Conservation (phyloP, 1,140 invertebrate genomes). For the Leptinotarsa texana region DNA sequence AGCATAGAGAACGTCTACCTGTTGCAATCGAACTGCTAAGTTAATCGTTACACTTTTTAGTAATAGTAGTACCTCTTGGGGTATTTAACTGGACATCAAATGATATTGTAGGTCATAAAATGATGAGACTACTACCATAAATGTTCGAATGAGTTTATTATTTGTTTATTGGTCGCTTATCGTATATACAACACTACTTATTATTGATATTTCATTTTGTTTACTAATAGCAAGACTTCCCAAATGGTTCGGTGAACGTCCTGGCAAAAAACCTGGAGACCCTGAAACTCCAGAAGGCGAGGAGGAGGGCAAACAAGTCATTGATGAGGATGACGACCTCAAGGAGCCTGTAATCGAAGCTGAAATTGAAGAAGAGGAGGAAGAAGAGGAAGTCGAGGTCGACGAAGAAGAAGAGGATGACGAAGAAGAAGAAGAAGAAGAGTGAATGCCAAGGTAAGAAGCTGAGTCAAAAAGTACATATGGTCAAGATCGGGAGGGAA, state of each 20-base stretch:
- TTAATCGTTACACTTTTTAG: no score
- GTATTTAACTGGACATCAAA: no score
- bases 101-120: no score
- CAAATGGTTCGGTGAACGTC: conserved; percentile 92
- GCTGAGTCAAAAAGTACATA: background rate
- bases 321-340: conserved; percentile 70
- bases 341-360: conserved; percentile 68
- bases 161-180: no score
- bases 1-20: no score
- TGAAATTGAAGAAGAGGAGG: conserved; percentile 74
- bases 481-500: background rate
- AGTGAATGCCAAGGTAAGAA: conserved; percentile 41
- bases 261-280: conserved; percentile 86
- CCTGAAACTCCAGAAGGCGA: conserved; percentile 86
- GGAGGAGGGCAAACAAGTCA: conserved; percentile 77
- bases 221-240: conserved; percentile 76
- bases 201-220: conserved; percentile 1
- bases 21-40: no score
- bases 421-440: conserved; percentile 74
- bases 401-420: conserved; percentile 68
- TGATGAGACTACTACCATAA: no score
- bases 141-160: no score
- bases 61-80: no score
- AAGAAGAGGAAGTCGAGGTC: conserved; percentile 70
- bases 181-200: no score